Base-by-base conservation (phyloP, 2,113 vertebrate species). In the Dinomys branickii region DNA sequence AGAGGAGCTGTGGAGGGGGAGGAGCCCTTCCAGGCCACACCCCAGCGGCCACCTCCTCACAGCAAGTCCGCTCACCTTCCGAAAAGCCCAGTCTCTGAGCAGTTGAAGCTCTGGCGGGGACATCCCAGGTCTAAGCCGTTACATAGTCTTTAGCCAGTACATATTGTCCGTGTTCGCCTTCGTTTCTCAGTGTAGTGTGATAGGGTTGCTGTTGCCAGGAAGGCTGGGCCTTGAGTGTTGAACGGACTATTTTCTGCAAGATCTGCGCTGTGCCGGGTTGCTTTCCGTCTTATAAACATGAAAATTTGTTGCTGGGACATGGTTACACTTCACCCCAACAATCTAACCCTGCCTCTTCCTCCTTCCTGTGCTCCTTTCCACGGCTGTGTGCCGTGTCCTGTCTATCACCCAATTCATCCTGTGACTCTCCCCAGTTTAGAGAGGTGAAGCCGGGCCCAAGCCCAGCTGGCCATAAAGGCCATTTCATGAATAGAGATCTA, bases 291-390 rank as follows among this genome's bases (percentile, higher is more conserved):
- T 0, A 0, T 69, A 73, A 71, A 69, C 9, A 56, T 58, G 59
- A 82, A 22, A 65, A 44, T 30, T 71, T 78, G 59, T 50, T 38
- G 16, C 0, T 91, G 41, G 65, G 41, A 35, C 56, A 94, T 85
- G 2, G 1, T 9, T 7, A 26, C 8, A 33, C 20, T 89, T 81
- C 28, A n/a, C 17, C 7, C 0, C 14, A 0, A 22, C 47, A 77
- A 69, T n/a, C 17, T 30, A 63, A 9, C 47, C 28, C 8, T 67
- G 63, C 0, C 44, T n/a, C 10, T 73, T 87, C 65, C 22, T 78
- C 44, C 56, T 58, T 73, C n/a, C 35, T 26, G 11, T 0, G 4
- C 3, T 22, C 38, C 50, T 90, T 87, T 67, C 33, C 59, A 7
- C 3, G 8, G 11, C 50, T 58, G 2, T 58, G 28, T 73, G 14